Base-by-base conservation (phyloP, 2,113 vertebrate genomes). In the Ammodytes marinus region DNA sequence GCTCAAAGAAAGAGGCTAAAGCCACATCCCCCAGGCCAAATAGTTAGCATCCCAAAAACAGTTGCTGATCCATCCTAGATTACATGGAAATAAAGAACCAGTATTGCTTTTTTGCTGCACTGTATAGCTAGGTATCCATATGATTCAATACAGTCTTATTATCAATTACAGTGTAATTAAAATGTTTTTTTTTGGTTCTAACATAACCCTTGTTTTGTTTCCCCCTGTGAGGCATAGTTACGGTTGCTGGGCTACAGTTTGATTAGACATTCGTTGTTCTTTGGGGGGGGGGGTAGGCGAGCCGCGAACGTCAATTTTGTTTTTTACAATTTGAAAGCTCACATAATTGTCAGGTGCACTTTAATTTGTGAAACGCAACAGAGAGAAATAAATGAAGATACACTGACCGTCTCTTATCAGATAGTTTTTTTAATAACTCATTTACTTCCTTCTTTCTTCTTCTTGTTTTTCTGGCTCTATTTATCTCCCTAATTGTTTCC, bases 401-500 rank as follows among this genome's bases (percentile, higher is more conserved):
- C 27, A 27, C 27, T 27, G 27, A 27, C 27, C 27, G 27, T 27
- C 2, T 27, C 27, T 27, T 27, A 27, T 27, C 27, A 27, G 27
- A 27, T 27, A 1, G 27, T 27, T 27, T 10, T 80, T 59, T 70
- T 50, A 19, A 58, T 57, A 8, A 37, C 5, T 59, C 43, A 2
- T 50, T 70, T 57, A 45, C 67, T 79, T 1, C 13, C 11, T 59
- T 37, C 47, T 79, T 27, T 66, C 50, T 52, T 64, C 53, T 7
- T 47, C 47, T 42, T 15, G 10, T 58, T 27, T 63, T 2, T 60
- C 39, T 39, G n/a, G 52, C 37, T n/a, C 53, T 27, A 27, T 50
- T 52, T 52, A 46, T 74, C 54, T 69, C 58, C 15, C 61, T 50
- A 11, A 42, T 72, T 61, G 58, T 61, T 19, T 65, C 8, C 45